Conservation (phyloP, 2,888 invertebrate species). For the Harpagoxenus sublaevis region DNA sequence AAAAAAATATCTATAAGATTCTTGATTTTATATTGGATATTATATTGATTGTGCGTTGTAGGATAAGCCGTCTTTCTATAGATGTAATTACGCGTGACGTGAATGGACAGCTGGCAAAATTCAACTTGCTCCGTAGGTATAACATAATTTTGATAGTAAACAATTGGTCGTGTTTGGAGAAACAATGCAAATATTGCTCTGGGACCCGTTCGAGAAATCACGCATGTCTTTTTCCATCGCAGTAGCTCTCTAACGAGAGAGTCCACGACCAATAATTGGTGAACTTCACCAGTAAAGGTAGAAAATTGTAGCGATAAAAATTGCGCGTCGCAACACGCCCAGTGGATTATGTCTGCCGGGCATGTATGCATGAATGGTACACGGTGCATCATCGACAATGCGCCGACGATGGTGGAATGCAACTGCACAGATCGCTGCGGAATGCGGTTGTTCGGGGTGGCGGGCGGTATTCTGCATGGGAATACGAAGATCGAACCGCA, state of each 20-base stretch:
- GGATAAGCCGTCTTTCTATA: not conserved
- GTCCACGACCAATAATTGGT: conserved; percentile 13
- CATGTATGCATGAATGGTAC: conserved; percentile 35
- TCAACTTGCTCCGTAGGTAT: not conserved
- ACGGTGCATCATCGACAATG: conserved; percentile 64
- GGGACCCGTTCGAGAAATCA: not conserved
- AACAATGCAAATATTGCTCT: conserved; percentile 21
- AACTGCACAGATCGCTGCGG: conserved; percentile 64
- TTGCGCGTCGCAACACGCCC: conserved; percentile 29
- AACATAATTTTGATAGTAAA: not conserved
- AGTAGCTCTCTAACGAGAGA: not conserved
- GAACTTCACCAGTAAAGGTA: conserved; percentile 2
- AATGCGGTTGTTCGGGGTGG: conserved; percentile 64
- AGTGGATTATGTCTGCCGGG: conserved; percentile 52
- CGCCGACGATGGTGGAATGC: conserved; percentile 62
- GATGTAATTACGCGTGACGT: not conserved
- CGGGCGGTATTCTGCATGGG: conserved; percentile 30
- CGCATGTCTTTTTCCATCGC: not conserved
- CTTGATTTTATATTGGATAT: not conserved
- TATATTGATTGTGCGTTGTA: not conserved
- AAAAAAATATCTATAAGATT: not conserved
- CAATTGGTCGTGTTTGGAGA: conserved; percentile 7
- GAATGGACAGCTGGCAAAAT: not conserved
- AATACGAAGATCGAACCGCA: conserved; percentile 54
- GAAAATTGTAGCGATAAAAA: conserved; percentile 35